A percentile compares a stretch with the other conserved stretches of the same genome.
These are phyloP conservation scores for Tribolium madens DNA, from an alignment of 1,140 invertebrate species.

Conservation along the genomic window DNA sequence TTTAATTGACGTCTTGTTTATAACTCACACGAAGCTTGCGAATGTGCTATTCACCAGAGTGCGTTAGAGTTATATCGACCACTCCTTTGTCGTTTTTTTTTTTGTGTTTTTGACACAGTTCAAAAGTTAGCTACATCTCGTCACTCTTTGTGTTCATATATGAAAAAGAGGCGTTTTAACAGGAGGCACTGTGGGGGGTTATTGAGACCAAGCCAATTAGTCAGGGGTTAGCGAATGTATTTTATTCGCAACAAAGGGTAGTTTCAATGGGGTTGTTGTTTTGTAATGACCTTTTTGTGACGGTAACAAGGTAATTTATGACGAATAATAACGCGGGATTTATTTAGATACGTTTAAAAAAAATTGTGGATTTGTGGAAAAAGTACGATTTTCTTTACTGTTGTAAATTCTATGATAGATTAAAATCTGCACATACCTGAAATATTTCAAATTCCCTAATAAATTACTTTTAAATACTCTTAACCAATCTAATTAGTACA, in stretches of 20 bases:
- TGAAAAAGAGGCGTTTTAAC: not conserved
- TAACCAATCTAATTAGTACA: not conserved
- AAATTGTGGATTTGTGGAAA: no score
- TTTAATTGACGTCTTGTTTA: constrained; percentile 44
- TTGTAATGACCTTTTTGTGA: not conserved
- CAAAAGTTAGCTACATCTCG: not conserved
- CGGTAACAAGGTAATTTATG: not conserved
- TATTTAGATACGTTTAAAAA: not conserved
- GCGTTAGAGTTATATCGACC: constrained; percentile 13
- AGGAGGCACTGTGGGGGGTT: not conserved
- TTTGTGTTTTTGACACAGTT: constrained; percentile 22
- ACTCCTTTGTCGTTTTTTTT: not conserved
- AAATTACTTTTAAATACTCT: not conserved
- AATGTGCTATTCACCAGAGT: not conserved
- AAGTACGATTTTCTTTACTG: no score
- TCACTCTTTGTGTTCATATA: not conserved
- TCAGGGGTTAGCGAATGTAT: not conserved
- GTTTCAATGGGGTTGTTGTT: not conserved
- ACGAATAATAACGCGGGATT: not conserved
- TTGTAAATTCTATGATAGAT: not conserved
- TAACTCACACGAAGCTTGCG: constrained; percentile 22
- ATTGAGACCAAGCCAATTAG: not conserved
- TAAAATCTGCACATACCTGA: not conserved
- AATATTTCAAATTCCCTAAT: not conserved
- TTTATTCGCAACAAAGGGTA: not conserved